Percentiles rank a stretch among this genome's conserved stretches.
Conservation (phyloP, 2,113 vertebrate species). For the Mirza zaza region DNA sequence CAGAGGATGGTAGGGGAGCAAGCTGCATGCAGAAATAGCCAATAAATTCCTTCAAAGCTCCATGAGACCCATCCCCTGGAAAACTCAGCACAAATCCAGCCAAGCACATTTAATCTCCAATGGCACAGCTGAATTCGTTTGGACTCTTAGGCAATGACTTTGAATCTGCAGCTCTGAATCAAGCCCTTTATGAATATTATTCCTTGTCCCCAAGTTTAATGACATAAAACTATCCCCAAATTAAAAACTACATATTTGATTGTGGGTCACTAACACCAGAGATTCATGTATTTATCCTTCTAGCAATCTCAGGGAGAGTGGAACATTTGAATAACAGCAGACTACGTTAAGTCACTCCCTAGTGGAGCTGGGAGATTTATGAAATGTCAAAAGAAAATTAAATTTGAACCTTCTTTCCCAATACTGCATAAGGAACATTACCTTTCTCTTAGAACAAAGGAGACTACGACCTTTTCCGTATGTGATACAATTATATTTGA, state of each 20-base stretch:
- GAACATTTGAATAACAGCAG: background rate
- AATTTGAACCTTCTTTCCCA: background rate
- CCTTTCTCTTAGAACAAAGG: constrained; percentile 16
- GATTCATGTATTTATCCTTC: background rate
- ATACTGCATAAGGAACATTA: background rate
- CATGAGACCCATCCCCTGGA: constrained; percentile 11
- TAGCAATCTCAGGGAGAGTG: background rate
- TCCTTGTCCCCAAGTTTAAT: background rate
- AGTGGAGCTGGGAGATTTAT: background rate
- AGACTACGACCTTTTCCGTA: background rate
- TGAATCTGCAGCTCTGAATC: background rate
- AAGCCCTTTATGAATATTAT: constrained; percentile 3
- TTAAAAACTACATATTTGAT: constrained; percentile 22
- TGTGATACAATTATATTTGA: background rate
- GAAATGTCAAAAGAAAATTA: constrained; percentile 38
- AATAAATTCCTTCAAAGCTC: background rate
- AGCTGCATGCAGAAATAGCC: constrained; percentile 55
- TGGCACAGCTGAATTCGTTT: constrained; percentile 40
- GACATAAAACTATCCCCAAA: background rate
- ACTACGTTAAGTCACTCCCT: background rate
- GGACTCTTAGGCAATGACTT: constrained; percentile 37
- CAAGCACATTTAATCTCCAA: constrained; percentile 26
- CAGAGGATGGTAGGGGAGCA: background rate
- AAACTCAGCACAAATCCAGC: constrained; percentile 45
- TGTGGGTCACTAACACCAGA: background rate